Evolutionary conservation across 1,140 invertebrate genomes (phyloP), one percentile per base, ranked within the genome.

Genomic region (Vanessa tameamea): DNA sequence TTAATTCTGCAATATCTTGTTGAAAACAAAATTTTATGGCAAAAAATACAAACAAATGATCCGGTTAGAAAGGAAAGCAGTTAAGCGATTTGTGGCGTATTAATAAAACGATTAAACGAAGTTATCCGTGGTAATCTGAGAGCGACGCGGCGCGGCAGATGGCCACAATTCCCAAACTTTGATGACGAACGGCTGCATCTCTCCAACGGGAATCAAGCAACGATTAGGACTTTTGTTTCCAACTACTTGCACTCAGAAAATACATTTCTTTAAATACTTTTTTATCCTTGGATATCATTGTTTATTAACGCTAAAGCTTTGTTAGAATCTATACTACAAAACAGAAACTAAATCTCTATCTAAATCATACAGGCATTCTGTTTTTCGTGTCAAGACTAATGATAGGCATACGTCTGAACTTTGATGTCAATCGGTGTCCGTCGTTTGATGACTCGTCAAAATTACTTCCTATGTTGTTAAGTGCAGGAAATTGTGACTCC

Each of bases 71-170:
- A 86, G 78, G 78, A 76, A 82, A 76, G 79, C 84, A 83, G 85
- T 87, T 86, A 92, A 91, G 84, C 89, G 87, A 92, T 92, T 89
- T 88, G 88, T 86, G 90, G 89, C 87, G 88, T 92, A 91, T 92
- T 92, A 91, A 90, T 91, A 89, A 92, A 92, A 91, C 90, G 90
- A 92, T 92, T 92, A 92, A 92, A 90, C 81, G 85, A 91, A 91
- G 85, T 89, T 90, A 84, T 81, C 83, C 75, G 79, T 82, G 85
- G 90, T 91, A 92, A 92, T 92, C 90, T 87, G 89, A 69, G 85
- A 88, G 85, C 87, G 86, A 84, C 82, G 86, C 81, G 81, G 80
- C 73, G 81, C 87, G 82, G 82, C 90, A 92, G 89, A 89, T 92
- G 90, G 85, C 82, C 87, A 86, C 90, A 89, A 91, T 90, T 86